phyloP scores from a whole-genome alignment of 1,140 invertebrate genomes.

The Leptinotarsa texana region DNA sequence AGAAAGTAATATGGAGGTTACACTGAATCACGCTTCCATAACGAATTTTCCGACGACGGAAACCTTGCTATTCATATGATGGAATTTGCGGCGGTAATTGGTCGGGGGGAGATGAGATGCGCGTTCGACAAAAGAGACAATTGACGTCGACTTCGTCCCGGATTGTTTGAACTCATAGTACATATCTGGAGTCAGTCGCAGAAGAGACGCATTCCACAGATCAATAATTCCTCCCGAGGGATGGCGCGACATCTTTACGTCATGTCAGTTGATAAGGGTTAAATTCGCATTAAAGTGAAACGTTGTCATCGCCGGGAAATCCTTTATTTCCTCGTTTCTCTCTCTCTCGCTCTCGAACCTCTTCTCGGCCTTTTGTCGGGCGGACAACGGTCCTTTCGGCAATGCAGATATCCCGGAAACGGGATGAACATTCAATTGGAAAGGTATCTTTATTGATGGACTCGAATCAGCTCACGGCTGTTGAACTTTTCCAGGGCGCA shows the following conservation, averaged over 20 bases:
- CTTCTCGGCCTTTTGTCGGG: not conserved
- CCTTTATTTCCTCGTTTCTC: not conserved
- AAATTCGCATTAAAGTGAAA: slow-evolving; percentile 57
- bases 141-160: not conserved
- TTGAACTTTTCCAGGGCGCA: not conserved
- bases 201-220: slow-evolving; percentile 24
- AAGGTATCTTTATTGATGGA: slow-evolving; percentile 6
- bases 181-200: slow-evolving; percentile 5
- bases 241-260: slow-evolving; percentile 45
- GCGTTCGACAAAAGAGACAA: not conserved
- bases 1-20: too few species aligned
- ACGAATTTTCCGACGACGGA: too few species aligned
- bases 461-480: not conserved
- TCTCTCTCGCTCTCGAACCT: not conserved
- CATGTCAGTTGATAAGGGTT: slow-evolving; percentile 59
- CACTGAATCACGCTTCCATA: too few species aligned
- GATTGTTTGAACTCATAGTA: slow-evolving; percentile 8
- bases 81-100: not conserved
- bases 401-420: slow-evolving; percentile 10
- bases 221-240: slow-evolving; percentile 44
- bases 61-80: not conserved
- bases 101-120: not conserved
- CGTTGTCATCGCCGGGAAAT: slow-evolving; percentile 36
- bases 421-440: slow-evolving; percentile 3
- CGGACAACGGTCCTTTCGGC: not conserved